Evolutionary conservation across 2,797 vertebrate genomes (phyloP).

Genomic region (Choloepus didactylus): DNA sequence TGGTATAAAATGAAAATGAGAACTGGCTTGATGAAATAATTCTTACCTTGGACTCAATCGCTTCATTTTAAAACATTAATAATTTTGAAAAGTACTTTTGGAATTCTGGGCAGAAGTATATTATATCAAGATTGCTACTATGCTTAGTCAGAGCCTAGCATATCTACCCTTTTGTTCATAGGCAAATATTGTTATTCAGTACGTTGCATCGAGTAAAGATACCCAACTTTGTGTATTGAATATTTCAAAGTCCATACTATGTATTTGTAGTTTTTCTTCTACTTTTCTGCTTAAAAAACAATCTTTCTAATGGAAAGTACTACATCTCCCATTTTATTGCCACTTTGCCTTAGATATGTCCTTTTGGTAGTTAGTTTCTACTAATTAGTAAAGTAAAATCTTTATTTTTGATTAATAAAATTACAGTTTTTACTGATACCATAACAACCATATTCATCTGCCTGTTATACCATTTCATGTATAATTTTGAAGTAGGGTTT

Average conservation of each 20-base stretch:
- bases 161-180: slow-evolving; percentile 36
- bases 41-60: background rate
- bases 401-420: slow-evolving; percentile 67
- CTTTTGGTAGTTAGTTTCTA: slow-evolving; percentile 76
- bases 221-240: background rate
- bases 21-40: slow-evolving; percentile 30
- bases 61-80: slow-evolving; percentile 51
- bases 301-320: slow-evolving; percentile 80
- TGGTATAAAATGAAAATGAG: slow-evolving; percentile 52
- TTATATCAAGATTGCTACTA: slow-evolving; percentile 19
- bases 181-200: slow-evolving; percentile 60
- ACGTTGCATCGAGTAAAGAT: slow-evolving; percentile 71
- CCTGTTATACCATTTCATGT: slow-evolving; percentile 72
- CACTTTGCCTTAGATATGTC: slow-evolving; percentile 80
- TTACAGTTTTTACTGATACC: slow-evolving; percentile 59
- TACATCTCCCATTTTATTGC: slow-evolving; percentile 79
- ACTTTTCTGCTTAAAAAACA: slow-evolving; percentile 57
- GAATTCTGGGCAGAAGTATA: slow-evolving; percentile 7
- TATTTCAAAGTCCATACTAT: slow-evolving; percentile 57
- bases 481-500: slow-evolving; percentile 44
- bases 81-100: slow-evolving; percentile 36
- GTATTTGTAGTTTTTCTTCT: slow-evolving; percentile 36
- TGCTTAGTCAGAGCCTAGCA: slow-evolving; percentile 49
- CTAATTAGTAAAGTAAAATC: slow-evolving; percentile 69
- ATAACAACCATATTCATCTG: slow-evolving; percentile 68